These are phyloP conservation scores for Macquaria australasica DNA, from an alignment of 2,113 vertebrate species.

Conservation along the genomic window DNA sequence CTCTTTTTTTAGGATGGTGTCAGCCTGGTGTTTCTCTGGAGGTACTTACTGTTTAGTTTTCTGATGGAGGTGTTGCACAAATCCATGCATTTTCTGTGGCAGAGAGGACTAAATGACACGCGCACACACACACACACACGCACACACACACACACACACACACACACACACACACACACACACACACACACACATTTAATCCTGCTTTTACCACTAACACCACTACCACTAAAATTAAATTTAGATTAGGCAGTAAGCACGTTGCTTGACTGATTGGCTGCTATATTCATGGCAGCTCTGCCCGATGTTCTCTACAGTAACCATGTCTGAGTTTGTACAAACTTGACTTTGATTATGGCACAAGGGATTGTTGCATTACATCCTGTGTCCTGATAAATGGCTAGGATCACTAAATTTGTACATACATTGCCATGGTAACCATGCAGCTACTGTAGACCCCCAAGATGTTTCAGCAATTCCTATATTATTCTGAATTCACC, in stretches of 20 bases:
- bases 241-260: conserved; percentile 20
- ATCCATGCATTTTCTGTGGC: conserved; percentile 11
- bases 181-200: background rate
- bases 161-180: background rate
- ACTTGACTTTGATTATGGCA: conserved; percentile 41
- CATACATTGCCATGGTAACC: conserved; percentile 37
- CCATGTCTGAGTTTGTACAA: conserved; percentile 22
- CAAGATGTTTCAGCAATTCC: conserved; percentile 4
- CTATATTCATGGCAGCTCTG: conserved; percentile 22
- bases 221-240: conserved; percentile 22
- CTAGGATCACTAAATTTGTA: conserved; percentile 21
- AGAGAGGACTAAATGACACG: background rate
- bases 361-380: conserved; percentile 10
- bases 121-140: background rate
- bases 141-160: background rate
- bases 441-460: background rate
- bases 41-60: background rate
- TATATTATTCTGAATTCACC: conserved; percentile 16
- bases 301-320: conserved; percentile 18
- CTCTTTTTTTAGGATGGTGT: background rate
- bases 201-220: conserved; percentile 1
- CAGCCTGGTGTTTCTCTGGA: background rate
- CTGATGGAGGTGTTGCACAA: conserved; percentile 14
- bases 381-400: conserved; percentile 24
- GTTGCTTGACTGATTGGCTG: conserved; percentile 32